Evolutionary conservation across 2,888 invertebrate species (phyloP).

Genomic region (Eilema griseolum): DNA sequence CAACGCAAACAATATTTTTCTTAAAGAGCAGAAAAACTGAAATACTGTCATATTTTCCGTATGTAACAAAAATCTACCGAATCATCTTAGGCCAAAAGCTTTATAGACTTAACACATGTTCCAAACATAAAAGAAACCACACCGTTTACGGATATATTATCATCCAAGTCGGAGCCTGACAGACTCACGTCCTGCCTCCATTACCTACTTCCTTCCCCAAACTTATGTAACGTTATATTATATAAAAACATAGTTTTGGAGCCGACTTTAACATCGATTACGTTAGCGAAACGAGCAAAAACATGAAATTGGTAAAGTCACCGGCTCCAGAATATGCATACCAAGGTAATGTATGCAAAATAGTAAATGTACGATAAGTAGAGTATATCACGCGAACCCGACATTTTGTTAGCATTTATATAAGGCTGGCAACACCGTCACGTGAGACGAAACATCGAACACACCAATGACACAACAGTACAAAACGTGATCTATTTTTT

Average conservation of each 20-base stretch:
- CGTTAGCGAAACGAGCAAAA: conserved; percentile 37
- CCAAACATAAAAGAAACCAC: conserved; percentile 21
- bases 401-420: conserved; percentile 85
- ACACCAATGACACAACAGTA: conserved; percentile 21
- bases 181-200: conserved; percentile 11
- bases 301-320: conserved; percentile 64
- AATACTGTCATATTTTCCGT: neutral
- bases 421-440: conserved; percentile 64
- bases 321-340: conserved; percentile 66
- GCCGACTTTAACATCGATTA: conserved; percentile 27
- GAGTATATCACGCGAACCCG: conserved; percentile 79
- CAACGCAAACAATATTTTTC: neutral
- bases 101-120: conserved; percentile 23
- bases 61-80: conserved; percentile 17
- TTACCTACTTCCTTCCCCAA: conserved; percentile 24
- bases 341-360: conserved; percentile 82
- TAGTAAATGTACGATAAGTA: conserved; percentile 80
- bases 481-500: conserved; percentile 45
- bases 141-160: conserved; percentile 16
- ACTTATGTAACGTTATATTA: conserved; percentile 23
- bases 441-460: conserved; percentile 52
- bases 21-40: neutral
- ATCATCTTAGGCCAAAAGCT: conserved; percentile 30
- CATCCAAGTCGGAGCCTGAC: conserved; percentile 6
- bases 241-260: neutral